Evolutionary conservation across 2,888 invertebrate genomes (phyloP).

Genomic region (Thyatira batis): DNA sequence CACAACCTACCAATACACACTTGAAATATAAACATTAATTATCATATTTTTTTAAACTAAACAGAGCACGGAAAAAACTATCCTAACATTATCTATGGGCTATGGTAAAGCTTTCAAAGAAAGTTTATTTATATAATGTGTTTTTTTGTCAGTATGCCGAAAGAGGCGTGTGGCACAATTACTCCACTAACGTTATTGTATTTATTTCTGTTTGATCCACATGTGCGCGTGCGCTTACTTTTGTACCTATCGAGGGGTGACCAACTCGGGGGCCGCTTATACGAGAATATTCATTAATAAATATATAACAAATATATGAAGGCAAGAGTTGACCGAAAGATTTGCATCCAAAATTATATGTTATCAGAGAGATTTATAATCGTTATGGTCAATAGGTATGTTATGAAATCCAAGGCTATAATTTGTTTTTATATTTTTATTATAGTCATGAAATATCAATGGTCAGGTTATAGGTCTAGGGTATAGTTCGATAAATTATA

Average conservation of each 20-base stretch:
- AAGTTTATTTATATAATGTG: constrained; percentile 70
- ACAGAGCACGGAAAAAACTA: constrained; percentile 5
- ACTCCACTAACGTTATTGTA: constrained; percentile 68
- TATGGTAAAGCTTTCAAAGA: constrained; percentile 67
- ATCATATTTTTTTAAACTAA: background rate
- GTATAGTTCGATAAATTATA: too few species aligned
- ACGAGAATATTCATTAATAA: too few species aligned
- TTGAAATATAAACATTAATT: constrained; percentile 7
- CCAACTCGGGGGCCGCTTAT: constrained; percentile 42
- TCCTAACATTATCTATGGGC: constrained; percentile 32
- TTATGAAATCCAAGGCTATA: too few species aligned
- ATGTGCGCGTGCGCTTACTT: constrained; percentile 65
- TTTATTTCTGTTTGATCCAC: constrained; percentile 72
- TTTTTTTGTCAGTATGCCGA: constrained; percentile 58
- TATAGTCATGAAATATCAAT: too few species aligned
- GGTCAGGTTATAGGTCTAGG: too few species aligned
- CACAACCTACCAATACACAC: background rate
- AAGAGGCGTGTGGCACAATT: constrained; percentile 76
- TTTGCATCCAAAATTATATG: too few species aligned
- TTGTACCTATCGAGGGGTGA: constrained; percentile 35
- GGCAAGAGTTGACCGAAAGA: too few species aligned
- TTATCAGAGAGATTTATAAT: too few species aligned
- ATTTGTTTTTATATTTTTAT: too few species aligned
- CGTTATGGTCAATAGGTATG: too few species aligned
- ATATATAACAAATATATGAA: too few species aligned